A percentile compares a stretch with the other conserved stretches of the same genome.
Conservation (phyloP, 2,888 invertebrate species). For the Coelinius sp. region DNA sequence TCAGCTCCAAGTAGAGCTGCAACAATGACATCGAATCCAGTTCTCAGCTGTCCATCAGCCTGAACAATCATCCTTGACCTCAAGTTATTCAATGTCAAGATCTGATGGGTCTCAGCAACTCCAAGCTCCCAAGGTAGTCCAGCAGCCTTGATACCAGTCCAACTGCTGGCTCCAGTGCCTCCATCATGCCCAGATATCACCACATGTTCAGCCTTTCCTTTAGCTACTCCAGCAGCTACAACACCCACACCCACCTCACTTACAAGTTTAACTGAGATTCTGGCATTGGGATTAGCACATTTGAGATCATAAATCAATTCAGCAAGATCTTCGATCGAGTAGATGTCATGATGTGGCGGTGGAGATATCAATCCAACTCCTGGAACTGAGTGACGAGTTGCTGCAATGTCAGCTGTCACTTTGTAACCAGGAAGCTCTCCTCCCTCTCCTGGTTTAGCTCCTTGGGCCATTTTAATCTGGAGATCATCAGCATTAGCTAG, state of each 20-base stretch:
- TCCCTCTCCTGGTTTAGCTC: constrained; percentile 99
- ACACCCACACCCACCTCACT: constrained; percentile 99
- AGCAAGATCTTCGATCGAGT: constrained; percentile 98
- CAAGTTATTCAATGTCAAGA: constrained; percentile 92
- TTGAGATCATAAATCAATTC: constrained; percentile 98
- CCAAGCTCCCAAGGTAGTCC: constrained; percentile 99
- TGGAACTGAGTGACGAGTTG: constrained; percentile 94
- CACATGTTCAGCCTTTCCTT: constrained; percentile 99
- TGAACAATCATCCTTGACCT: constrained; percentile 94
- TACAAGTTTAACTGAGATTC: constrained; percentile 97
- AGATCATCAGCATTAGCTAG: constrained; percentile 97
- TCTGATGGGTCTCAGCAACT: constrained; percentile 98
- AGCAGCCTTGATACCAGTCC: constrained; percentile 99
- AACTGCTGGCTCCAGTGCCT: constrained; percentile 98
- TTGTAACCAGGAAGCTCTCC: constrained; percentile 94
- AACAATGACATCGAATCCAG: constrained; percentile 96
- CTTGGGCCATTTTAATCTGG: constrained; percentile 99
- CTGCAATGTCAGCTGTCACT: constrained; percentile 92
- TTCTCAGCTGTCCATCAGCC: constrained; percentile 95
- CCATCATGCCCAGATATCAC: constrained; percentile 99
- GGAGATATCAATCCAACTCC: constrained; percentile 99
- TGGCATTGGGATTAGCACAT: constrained; percentile 94
- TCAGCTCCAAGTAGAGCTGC: constrained; percentile 97
- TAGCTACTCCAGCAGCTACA: constrained; percentile 98
- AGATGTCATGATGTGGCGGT: constrained; percentile 99